Base-by-base conservation (phyloP, 2,888 invertebrate genomes). In the Pristionchus arcanus region DNA sequence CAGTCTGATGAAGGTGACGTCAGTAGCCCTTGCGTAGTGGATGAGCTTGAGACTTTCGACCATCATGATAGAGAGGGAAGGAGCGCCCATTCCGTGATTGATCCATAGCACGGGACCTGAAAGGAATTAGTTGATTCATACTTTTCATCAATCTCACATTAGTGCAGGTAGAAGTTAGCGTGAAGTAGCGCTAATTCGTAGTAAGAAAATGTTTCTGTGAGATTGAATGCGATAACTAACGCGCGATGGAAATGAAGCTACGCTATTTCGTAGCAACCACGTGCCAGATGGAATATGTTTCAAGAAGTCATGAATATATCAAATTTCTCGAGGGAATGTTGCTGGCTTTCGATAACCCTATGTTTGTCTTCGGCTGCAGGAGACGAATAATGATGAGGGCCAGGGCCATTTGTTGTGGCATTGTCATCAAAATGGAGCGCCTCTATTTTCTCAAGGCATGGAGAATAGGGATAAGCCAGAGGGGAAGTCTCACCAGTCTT, bases 11-110 rank as follows among this genome's bases (percentile, higher is more conserved):
- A 98, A 98, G 77, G 91, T 92, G 59, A 98, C 98, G 95, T 98
- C 97, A 91, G 96, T 96, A 91, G 97, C 97, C 95, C 97, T 97
- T 71, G 99, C 98, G 95, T 98, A 97, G 96, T 97, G 97, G 97
- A 99, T 97, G 94, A 99, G 96, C 96, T 99, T 99, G 95, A 98
- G 98, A 91, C 98, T 96, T 96, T 99, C 99, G 95, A 98, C 98
- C 90, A 99, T 97, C 89, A 99, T 96, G 93, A 99, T 98, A 88
- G 98, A 97, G 90, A 98, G 97, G 0, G 99, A 99, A 11, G 99
- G 98, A 89, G 98, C 97, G 11, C 99, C 99, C 97, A 99, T 99
- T 90, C 99, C 99, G 95, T 99, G 99, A 98, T 98, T 96, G 63
- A 89, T 89, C 89, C 89, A 89, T 3, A 89, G 66, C 3, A 90